Evolutionary conservation across 2,888 invertebrate species (phyloP).

Genomic region (Lasioglossum figueresi): DNA sequence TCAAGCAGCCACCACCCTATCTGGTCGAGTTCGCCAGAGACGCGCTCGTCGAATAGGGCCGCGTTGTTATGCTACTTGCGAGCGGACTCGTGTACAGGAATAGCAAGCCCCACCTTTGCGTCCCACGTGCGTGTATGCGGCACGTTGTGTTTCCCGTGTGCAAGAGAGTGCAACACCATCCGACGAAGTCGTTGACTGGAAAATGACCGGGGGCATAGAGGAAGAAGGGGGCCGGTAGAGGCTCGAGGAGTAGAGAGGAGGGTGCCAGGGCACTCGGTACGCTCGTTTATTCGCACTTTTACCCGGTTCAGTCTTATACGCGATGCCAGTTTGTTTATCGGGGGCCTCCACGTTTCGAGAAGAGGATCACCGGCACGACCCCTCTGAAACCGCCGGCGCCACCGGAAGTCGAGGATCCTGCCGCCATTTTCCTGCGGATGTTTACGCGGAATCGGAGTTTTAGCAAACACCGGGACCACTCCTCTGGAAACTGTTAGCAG

Average conservation of each 20-base stretch:
- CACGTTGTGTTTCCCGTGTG: conserved; percentile 48
- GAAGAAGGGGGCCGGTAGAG: conserved; percentile 13
- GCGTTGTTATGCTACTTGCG: conserved; percentile 73
- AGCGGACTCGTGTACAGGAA: conserved; percentile 61
- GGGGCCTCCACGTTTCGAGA: conserved; percentile 15
- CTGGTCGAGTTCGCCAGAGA: conserved; percentile 23
- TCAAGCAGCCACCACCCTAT: conserved; percentile 56
- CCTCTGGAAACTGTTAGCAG: background rate
- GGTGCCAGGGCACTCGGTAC: conserved; percentile 32
- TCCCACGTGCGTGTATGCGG: conserved; percentile 52
- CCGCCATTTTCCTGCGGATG: conserved; percentile 8
- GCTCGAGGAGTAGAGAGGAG: conserved; percentile 9
- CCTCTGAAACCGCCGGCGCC: background rate
- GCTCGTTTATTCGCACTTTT: conserved; percentile 66
- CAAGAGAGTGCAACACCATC: conserved; percentile 54
- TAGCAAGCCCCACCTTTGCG: conserved; percentile 60
- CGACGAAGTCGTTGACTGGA: conserved; percentile 68
- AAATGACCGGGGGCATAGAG: conserved; percentile 37
- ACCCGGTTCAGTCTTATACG: conserved; percentile 37
- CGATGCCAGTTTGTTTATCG: conserved; percentile 48
- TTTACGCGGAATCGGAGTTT: background rate
- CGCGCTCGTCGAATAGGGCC: conserved; percentile 37
- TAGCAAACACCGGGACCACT: background rate
- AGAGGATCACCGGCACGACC: background rate
- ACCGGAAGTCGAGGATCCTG: conserved; percentile 4